Conservation (phyloP, 1,140 invertebrate species). For the Rhyacophila brunnea region DNA sequence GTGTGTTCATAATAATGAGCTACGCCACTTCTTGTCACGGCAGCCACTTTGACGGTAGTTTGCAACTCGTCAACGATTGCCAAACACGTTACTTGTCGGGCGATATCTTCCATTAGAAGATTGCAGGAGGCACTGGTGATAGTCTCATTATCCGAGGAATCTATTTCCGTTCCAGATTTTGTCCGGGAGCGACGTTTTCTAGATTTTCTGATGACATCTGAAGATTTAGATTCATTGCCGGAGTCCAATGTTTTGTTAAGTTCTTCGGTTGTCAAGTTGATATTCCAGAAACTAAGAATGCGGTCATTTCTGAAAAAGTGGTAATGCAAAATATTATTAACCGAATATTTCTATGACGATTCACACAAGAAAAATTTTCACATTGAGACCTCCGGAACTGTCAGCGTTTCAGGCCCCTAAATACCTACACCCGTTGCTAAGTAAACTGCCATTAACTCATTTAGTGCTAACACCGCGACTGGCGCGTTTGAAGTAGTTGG, state of each 20-base stretch:
- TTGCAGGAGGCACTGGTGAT: slow-evolving; percentile 49
- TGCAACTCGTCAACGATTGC: slow-evolving; percentile 46
- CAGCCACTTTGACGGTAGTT: slow-evolving; percentile 55
- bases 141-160: neutral
- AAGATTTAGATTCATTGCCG: slow-evolving; percentile 38
- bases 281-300: slow-evolving; percentile 50
- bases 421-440: too few species aligned
- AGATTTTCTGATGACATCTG: slow-evolving; percentile 8
- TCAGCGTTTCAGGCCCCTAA: too few species aligned
- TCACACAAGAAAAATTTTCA: too few species aligned
- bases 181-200: slow-evolving; percentile 1
- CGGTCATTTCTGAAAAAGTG: slow-evolving; percentile 47
- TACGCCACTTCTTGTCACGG: slow-evolving; percentile 70
- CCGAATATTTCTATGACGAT: too few species aligned
- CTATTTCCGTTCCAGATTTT: neutral
- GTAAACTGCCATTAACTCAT: too few species aligned
- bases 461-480: too few species aligned
- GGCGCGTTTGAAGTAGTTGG: too few species aligned
- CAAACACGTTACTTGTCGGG: slow-evolving; percentile 54
- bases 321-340: too few species aligned
- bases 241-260: slow-evolving; percentile 39
- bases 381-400: too few species aligned
- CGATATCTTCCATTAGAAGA: slow-evolving; percentile 67
- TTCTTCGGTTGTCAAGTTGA: slow-evolving; percentile 41
- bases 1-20: slow-evolving; percentile 75